Conservation (phyloP, 2,113 vertebrate genomes). For the Lipotes vexillifer region DNA sequence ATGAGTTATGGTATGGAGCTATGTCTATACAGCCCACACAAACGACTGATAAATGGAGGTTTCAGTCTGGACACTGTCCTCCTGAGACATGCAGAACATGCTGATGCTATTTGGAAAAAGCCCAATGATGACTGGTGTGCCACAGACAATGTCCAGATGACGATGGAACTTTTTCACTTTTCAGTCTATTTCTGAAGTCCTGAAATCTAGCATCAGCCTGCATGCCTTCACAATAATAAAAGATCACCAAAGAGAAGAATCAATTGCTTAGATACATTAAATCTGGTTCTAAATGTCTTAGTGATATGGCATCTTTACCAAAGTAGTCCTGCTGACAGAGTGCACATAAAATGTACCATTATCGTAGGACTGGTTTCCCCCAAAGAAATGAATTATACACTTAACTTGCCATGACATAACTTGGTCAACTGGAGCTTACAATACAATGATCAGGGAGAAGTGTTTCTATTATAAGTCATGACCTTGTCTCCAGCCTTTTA, state of each 20-base stretch:
- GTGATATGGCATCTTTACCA: conserved; percentile 38
- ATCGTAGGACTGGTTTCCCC: not conserved
- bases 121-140: not conserved
- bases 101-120: not conserved
- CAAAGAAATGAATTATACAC: not conserved
- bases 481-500: not conserved
- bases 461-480: conserved; percentile 1
- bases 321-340: conserved; percentile 37
- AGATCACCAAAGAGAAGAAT: conserved; percentile 50
- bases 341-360: conserved; percentile 30
- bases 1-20: not conserved
- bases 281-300: conserved; percentile 62
- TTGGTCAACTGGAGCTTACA: not conserved
- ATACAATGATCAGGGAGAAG: not conserved
- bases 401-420: not conserved
- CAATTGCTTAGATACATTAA: conserved; percentile 39
- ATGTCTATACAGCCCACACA: not conserved
- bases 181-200: conserved; percentile 25
- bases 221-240: conserved; percentile 38
- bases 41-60: not conserved
- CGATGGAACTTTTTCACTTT: not conserved
- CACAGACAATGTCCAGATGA: not conserved
- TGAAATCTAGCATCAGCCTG: not conserved
- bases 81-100: not conserved
- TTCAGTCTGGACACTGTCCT: not conserved